Evolutionary conservation across 2,113 vertebrate species (phyloP).

Genomic region (Aramus guarauna): DNA sequence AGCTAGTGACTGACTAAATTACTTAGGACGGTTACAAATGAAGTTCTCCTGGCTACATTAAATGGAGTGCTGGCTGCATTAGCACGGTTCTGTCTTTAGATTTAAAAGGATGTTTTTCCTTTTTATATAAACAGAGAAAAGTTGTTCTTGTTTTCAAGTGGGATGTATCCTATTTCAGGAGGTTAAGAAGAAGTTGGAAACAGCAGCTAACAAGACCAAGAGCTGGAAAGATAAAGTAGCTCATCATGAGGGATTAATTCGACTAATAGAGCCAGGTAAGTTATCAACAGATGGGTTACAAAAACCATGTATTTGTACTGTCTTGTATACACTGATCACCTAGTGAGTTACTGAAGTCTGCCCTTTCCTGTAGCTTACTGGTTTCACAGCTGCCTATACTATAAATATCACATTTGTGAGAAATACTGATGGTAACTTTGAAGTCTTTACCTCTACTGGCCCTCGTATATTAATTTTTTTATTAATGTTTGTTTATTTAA

Average conservation of each 20-base stretch:
- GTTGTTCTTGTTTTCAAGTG: not conserved
- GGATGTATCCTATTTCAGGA: slow-evolving; percentile 72
- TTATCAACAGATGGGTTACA: not conserved
- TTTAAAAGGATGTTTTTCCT: not conserved
- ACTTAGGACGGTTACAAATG: not conserved
- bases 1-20: not conserved
- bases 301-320: not conserved
- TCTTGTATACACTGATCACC: not conserved
- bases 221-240: slow-evolving; percentile 97
- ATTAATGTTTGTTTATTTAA: not conserved
- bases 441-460: not conserved
- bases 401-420: not conserved
- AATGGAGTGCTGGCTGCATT: not conserved
- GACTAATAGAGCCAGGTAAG: slow-evolving; percentile 93
- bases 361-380: not conserved
- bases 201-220: slow-evolving; percentile 87
- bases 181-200: slow-evolving; percentile 89
- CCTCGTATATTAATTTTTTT: not conserved
- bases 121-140: not conserved
- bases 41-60: not conserved
- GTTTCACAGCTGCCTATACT: not conserved
- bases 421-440: not conserved
- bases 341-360: not conserved
- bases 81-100: not conserved
- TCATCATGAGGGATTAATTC: slow-evolving; percentile 90